Conservation (phyloP, 2,888 invertebrate species). For the Ectropis crepuscularia region DNA sequence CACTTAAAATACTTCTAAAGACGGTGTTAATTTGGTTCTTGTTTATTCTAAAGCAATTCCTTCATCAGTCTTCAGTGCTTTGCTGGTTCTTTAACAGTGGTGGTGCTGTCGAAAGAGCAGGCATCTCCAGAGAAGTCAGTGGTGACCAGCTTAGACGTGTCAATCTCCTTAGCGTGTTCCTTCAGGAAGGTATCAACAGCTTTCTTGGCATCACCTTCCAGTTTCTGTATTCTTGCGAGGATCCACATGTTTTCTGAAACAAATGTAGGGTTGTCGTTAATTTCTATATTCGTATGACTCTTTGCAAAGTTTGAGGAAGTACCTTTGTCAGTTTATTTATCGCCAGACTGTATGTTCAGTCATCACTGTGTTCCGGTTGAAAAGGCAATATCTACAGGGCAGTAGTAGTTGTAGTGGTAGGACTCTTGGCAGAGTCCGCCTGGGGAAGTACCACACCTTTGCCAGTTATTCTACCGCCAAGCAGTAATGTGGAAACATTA, state of each 20-base stretch:
- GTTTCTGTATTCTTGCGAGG: slow-evolving; percentile 63
- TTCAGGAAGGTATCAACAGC: slow-evolving; percentile 68
- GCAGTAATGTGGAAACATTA: too few species aligned
- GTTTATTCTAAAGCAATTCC: background rate
- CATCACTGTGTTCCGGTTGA: too few species aligned
- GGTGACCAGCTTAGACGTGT: slow-evolving; percentile 56
- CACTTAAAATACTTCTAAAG: background rate
- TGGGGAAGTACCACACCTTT: too few species aligned
- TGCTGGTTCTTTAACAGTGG: slow-evolving; percentile 54
- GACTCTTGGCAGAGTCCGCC: too few species aligned
- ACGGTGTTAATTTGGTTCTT: slow-evolving; percentile 2
- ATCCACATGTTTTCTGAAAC: slow-evolving; percentile 70
- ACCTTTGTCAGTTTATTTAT: too few species aligned
- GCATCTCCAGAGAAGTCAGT: slow-evolving; percentile 70
- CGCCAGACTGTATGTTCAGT: too few species aligned
- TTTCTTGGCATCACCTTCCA: slow-evolving; percentile 66
- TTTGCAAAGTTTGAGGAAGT: too few species aligned
- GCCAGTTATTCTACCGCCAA: too few species aligned
- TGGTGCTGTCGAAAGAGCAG: slow-evolving; percentile 64
- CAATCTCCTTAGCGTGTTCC: slow-evolving; percentile 61
- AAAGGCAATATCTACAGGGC: too few species aligned
- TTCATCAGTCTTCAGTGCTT: slow-evolving; percentile 46
- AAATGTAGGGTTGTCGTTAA: background rate
- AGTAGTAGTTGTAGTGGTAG: too few species aligned
- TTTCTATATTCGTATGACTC: too few species aligned